These are phyloP conservation scores for Amiota communis DNA, from an alignment of 2,888 invertebrate genomes.

Conservation along the genomic window DNA sequence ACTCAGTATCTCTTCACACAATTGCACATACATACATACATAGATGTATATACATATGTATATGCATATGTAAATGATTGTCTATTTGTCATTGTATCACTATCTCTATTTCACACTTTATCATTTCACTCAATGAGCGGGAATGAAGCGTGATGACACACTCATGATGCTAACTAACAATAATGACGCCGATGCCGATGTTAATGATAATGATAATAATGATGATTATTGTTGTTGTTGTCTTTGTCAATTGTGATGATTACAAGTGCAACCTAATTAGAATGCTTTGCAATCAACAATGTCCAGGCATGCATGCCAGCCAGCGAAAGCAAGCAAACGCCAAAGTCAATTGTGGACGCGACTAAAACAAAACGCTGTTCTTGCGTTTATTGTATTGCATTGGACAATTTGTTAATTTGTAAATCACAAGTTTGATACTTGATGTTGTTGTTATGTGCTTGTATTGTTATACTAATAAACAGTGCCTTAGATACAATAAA, in stretches of 20 bases:
- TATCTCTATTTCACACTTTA: no score
- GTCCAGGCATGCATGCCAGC: not conserved
- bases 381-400: conserved; percentile 6
- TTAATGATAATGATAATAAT: no score
- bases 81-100: no score
- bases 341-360: no score
- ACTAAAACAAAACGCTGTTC: conserved; percentile 7
- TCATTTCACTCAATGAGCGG: conserved; percentile 14
- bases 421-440: conserved; percentile 11
- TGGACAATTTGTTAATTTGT: conserved; percentile 22
- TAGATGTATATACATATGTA: no score
- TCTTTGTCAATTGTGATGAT: not conserved
- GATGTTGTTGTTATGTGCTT: not conserved
- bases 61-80: no score
- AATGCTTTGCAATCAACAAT: not conserved
- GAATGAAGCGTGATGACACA: conserved; percentile 21
- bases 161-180: not conserved
- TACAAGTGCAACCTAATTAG: conserved; percentile 25
- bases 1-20: no score
- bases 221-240: no score
- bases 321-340: no score
- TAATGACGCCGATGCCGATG: no score
- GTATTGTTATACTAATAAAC: not conserved
- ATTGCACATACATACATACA: no score
- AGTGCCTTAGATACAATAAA: no score